Percentiles rank a stretch among this genome's conserved stretches.
These are phyloP conservation scores for Bolinopsis microptera DNA, from an alignment of 37 sponge, comb jelly and placozoan species.

Conservation along the genomic window DNA sequence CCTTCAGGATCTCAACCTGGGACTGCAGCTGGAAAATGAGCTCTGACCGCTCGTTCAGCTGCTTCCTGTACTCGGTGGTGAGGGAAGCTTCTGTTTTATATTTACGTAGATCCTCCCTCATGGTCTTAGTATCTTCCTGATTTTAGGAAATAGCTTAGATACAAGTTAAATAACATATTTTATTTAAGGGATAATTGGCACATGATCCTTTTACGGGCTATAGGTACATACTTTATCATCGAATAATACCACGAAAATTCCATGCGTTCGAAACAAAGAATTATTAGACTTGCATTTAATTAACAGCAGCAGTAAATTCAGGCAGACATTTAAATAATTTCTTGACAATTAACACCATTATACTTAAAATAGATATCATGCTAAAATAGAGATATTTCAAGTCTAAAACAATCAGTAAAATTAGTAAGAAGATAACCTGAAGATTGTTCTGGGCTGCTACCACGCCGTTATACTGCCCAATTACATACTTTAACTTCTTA, in stretches of 20 bases:
- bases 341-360: not conserved
- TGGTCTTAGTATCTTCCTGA: conserved; percentile 1
- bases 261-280: too few relatives aligned
- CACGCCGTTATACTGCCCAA: conserved; percentile 44
- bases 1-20: conserved; percentile 47
- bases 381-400: too few relatives aligned
- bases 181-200: too few relatives aligned
- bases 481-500: conserved; percentile 40
- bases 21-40: conserved; percentile 40
- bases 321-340: not conserved
- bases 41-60: conserved; percentile 42
- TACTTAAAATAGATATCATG: too few relatives aligned
- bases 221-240: too few relatives aligned
- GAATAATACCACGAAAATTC: too few relatives aligned
- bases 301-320: not conserved
- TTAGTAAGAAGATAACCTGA: too few relatives aligned
- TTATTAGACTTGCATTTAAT: too few relatives aligned
- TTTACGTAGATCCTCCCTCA: not conserved
- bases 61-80: not conserved
- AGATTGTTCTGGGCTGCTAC: conserved; percentile 10
- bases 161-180: too few relatives aligned
- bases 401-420: too few relatives aligned
- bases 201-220: too few relatives aligned
- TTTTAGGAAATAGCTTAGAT: not conserved
- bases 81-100: not conserved